phyloP scores from a whole-genome alignment of 2,797 vertebrate genomes.

The Mormyrus hasselquistii region DNA sequence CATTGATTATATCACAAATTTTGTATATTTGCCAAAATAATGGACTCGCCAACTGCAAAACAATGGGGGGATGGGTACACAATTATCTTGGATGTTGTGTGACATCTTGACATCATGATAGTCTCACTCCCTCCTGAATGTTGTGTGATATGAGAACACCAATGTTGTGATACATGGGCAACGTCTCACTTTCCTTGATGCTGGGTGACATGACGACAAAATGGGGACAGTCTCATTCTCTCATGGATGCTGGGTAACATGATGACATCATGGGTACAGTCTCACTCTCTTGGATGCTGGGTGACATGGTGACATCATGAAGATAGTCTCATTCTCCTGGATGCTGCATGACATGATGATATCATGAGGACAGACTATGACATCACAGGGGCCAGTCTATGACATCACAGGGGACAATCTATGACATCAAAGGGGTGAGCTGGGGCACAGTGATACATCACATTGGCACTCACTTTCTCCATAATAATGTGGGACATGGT shows the following conservation, averaged over 20 bases:
- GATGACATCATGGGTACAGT: neutral
- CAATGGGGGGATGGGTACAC: neutral
- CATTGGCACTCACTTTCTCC: constrained; percentile 68
- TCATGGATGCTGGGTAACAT: constrained; percentile 56
- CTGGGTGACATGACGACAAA: constrained; percentile 38
- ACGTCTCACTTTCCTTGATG: constrained; percentile 46
- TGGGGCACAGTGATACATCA: neutral
- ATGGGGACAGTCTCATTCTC: constrained; percentile 48
- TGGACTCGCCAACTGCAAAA: neutral
- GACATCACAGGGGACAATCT: neutral
- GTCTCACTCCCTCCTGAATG: constrained; percentile 65
- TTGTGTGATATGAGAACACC: constrained; percentile 40
- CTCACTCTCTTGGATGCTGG: constrained; percentile 53
- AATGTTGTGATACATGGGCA: constrained; percentile 43
- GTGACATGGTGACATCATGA: constrained; percentile 19
- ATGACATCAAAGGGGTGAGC: neutral
- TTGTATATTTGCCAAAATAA: neutral
- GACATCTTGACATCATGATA: neutral
- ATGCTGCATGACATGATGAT: constrained; percentile 48
- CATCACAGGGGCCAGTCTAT: neutral
- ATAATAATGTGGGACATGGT: constrained; percentile 93
- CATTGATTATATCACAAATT: neutral
- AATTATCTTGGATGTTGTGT: neutral
- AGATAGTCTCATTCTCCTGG: constrained; percentile 50
- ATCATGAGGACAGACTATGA: neutral